Percentiles rank a stretch among this genome's conserved stretches.
Conservation (phyloP, 2,797 vertebrate species). For the Sarcophilus harrisii region DNA sequence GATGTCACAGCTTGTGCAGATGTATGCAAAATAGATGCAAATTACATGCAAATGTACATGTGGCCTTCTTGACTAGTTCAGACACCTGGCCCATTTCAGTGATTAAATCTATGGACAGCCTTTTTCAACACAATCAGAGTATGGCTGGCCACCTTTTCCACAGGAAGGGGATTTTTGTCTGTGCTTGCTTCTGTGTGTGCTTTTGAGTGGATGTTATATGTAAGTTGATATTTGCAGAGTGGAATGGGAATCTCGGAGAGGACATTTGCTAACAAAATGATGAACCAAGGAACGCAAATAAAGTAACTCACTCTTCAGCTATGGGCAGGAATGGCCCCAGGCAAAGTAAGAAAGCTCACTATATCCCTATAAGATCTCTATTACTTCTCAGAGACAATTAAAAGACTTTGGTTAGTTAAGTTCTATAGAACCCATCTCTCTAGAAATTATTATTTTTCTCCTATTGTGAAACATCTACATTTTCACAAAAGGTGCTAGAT, state of each 20-base stretch:
- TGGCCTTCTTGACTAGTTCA: slow-evolving; percentile 47
- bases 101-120: neutral
- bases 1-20: slow-evolving; percentile 67
- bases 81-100: slow-evolving; percentile 15
- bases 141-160: neutral
- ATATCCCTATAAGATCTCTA: neutral
- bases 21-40: slow-evolving; percentile 75
- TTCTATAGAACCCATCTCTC: neutral
- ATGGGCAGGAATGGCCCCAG: neutral
- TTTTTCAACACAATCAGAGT: neutral
- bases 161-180: neutral
- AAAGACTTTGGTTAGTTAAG: neutral
- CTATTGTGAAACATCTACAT: neutral
- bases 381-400: neutral
- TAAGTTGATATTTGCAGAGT: slow-evolving; percentile 5
- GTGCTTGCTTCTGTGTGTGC: neutral
- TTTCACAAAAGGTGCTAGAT: neutral
- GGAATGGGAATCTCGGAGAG: neutral
- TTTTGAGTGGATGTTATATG: slow-evolving; percentile 6
- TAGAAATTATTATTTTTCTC: neutral
- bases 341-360: neutral
- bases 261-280: neutral
- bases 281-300: neutral
- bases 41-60: slow-evolving; percentile 64
- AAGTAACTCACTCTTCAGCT: neutral